Conservation (phyloP, 2,113 vertebrate genomes). For the Chinchilla lanigera region DNA sequence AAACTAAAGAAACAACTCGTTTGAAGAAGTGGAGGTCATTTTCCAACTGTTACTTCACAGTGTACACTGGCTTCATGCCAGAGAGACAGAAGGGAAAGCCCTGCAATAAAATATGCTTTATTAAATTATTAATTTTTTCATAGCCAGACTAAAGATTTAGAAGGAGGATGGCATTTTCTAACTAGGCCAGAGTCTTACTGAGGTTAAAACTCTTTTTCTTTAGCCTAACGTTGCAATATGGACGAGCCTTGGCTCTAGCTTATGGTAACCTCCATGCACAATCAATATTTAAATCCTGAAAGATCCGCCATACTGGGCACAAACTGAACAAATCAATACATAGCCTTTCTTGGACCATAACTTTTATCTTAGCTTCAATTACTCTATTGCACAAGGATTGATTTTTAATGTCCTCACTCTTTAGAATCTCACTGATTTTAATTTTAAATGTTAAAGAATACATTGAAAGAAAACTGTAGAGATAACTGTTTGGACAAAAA, state of each 20-base stretch:
- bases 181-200: constrained; percentile 57
- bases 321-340: constrained; percentile 70
- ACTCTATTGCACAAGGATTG: constrained; percentile 66
- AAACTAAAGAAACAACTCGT: constrained; percentile 81
- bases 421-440: constrained; percentile 60
- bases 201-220: constrained; percentile 64
- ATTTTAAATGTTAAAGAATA: constrained; percentile 47
- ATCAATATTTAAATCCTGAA: constrained; percentile 73
- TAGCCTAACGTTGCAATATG: constrained; percentile 28
- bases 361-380: constrained; percentile 79
- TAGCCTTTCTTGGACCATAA: constrained; percentile 67
- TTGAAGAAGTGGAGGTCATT: constrained; percentile 80
- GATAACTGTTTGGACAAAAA: background rate
- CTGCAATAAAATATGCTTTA: constrained; percentile 82
- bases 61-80: constrained; percentile 81
- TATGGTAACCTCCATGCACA: constrained; percentile 50
- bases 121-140: constrained; percentile 77
- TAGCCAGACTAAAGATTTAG: constrained; percentile 74
- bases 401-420: constrained; percentile 68
- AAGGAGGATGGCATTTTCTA: constrained; percentile 67
- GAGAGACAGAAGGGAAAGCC: constrained; percentile 79
- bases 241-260: background rate
- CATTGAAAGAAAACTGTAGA: background rate
- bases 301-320: constrained; percentile 15
- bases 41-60: constrained; percentile 81